Base-by-base conservation (phyloP, 2,888 invertebrate genomes). In the Lasioglossum figueresi region DNA sequence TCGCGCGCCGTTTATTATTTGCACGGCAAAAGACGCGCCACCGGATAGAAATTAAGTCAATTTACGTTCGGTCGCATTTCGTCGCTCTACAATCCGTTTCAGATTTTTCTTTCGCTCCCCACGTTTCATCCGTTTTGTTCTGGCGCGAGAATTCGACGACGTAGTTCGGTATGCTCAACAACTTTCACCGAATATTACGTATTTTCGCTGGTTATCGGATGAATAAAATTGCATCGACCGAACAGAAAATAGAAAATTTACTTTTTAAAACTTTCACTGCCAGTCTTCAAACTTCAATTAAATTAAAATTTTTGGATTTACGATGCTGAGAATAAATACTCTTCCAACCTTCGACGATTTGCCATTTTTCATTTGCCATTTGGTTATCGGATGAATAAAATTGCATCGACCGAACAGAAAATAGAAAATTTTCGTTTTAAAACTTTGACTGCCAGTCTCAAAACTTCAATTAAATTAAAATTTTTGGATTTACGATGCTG, bases 21-120 rank as follows among this genome's bases (percentile, higher is more conserved):
- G 43, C 16, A 16, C 31, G 37, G 19, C 37, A 19, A 63, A 52
- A 52, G 19, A 71, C 34, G 76, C 52, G 37, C 31, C 37, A 48
- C 63, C 27, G 40, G 34, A 81, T 31, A 40, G n/a, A 74, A 70
- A 74, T 82, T 74, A 70, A 82, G 37, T 74, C 27, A 10, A 77
- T 73, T 74, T 70, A 48, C 56, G 56, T 27, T 19, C n/a, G 37
- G 34, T 71, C 14, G n/a, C 34, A 37, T 70, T 2, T 34, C 59
- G 12, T 31, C 40, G 12, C 31, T 16, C 4, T 5, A 1, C 43
- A 0, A 3, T 2, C 16, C 40, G 27, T 12, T n/a, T 37, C 27
- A 2, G 10, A 4, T 71, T 34, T 23, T 40, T 37, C 45, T 70
- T 43, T 40, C 43, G 43, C 23, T 52, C 34, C 10, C 1, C 6